Conservation (phyloP, 2,797 vertebrate genomes). For the Picus viridis region DNA sequence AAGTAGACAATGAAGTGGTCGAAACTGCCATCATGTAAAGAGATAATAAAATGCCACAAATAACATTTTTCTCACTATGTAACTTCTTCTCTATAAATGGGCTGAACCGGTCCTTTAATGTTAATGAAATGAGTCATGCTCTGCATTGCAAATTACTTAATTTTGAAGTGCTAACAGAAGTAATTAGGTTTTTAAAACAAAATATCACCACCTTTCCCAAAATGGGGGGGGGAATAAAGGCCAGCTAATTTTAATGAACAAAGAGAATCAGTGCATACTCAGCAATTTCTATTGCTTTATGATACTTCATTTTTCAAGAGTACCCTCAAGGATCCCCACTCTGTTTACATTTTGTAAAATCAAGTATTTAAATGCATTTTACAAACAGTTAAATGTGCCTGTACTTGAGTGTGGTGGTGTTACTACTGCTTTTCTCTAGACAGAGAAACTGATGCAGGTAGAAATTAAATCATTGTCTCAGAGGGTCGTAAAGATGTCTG, state of each 20-base stretch:
- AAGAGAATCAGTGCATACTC: background rate
- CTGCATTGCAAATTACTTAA: background rate
- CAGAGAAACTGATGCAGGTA: background rate
- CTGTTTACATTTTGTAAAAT: background rate
- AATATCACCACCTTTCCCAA: background rate
- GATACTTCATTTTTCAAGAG: background rate
- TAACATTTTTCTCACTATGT: background rate
- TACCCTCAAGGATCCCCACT: background rate
- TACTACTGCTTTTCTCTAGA: background rate
- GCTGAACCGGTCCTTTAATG: background rate
- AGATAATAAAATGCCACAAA: background rate
- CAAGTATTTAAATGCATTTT: background rate
- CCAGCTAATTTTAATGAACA: background rate
- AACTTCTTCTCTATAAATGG: background rate
- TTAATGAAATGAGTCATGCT: background rate
- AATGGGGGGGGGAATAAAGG: background rate
- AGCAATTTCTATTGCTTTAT: background rate
- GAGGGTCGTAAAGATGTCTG: background rate
- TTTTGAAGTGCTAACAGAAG: background rate
- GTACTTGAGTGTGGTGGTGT: background rate
- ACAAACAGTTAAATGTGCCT: background rate
- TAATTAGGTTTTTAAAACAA: background rate
- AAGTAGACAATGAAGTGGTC: background rate
- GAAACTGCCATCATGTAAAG: background rate
- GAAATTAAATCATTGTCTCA: background rate